A percentile compares a stretch with the other conserved stretches of the same genome.
Evolutionary conservation across 2,888 invertebrate species (phyloP).

Genomic region (Himalopsyche tibetana): DNA sequence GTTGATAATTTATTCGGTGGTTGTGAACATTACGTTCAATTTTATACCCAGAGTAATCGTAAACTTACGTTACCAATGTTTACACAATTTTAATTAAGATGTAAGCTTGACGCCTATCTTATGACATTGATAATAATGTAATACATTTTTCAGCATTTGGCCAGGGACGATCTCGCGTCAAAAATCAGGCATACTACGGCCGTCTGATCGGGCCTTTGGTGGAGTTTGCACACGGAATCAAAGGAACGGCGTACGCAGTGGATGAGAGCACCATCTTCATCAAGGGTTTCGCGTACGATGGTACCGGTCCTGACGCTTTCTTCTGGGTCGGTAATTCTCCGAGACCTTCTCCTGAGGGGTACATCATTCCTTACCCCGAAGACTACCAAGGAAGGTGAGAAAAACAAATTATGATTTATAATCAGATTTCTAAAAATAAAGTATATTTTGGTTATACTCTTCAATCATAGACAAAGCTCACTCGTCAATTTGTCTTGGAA

Average conservation of each 20-base stretch:
- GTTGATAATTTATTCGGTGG: too few relatives aligned
- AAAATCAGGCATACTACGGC: conserved; percentile 84
- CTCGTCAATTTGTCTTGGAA: too few relatives aligned
- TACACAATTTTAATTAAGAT: too few relatives aligned
- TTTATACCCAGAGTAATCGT: too few relatives aligned
- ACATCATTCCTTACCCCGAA: conserved; percentile 91
- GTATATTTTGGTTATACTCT: too few relatives aligned
- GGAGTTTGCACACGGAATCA: conserved; percentile 87
- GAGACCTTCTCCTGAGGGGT: conserved; percentile 88
- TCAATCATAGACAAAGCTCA: too few relatives aligned
- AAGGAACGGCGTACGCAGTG: conserved; percentile 90
- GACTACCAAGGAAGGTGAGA: conserved; percentile 87
- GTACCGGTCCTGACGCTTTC: conserved; percentile 90
- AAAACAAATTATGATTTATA: not conserved
- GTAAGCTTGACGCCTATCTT: too few relatives aligned
- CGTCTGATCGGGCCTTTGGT: conserved; percentile 84
- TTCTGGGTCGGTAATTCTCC: conserved; percentile 93
- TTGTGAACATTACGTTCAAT: too few relatives aligned
- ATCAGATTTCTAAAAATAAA: too few relatives aligned
- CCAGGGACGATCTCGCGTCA: conserved; percentile 64
- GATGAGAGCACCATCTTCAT: conserved; percentile 93
- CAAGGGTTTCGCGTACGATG: conserved; percentile 91
- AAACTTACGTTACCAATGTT: too few relatives aligned
- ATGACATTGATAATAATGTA: too few relatives aligned
- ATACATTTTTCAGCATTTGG: conserved; percentile 46